Evolutionary conservation across 2,888 invertebrate species (phyloP).

Genomic region (Anagyrus pseudococci): DNA sequence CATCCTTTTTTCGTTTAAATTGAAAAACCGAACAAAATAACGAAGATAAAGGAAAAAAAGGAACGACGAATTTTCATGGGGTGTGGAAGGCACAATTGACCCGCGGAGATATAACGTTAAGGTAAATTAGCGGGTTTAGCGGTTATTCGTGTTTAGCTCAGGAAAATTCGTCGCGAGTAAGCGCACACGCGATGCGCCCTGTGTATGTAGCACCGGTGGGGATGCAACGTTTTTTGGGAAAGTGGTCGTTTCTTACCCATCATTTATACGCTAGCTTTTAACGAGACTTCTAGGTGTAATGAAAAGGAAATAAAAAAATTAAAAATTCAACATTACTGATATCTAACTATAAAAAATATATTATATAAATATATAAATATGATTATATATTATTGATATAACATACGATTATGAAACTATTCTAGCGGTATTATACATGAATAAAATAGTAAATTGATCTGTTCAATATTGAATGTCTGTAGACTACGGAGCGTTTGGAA

Average conservation of each 20-base stretch:
- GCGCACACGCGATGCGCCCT: conserved; percentile 40
- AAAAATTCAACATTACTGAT: conserved; percentile 55
- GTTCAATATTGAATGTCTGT: conserved; percentile 62
- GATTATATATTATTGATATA: conserved; percentile 61
- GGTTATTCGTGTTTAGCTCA: too few species aligned
- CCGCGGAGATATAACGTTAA: conserved; percentile 37
- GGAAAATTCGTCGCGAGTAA: too few species aligned
- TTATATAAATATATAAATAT: conserved; percentile 50
- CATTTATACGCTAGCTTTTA: conserved; percentile 61
- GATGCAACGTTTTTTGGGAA: conserved; percentile 54
- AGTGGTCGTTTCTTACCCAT: conserved; percentile 62
- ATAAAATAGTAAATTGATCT: conserved; percentile 62
- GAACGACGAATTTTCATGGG: conserved; percentile 38
- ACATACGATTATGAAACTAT: conserved; percentile 60
- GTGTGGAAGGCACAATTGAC: conserved; percentile 14
- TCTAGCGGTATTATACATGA: conserved; percentile 60
- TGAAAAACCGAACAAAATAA: conserved; percentile 36
- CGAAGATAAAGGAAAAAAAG: conserved; percentile 33
- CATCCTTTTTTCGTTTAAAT: conserved; percentile 27
- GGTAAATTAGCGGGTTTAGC: conserved; percentile 41
- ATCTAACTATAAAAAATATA: conserved; percentile 43
- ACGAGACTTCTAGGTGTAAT: conserved; percentile 47
- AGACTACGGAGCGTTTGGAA: conserved; percentile 62
- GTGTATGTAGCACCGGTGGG: conserved; percentile 51
- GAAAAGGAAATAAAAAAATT: conserved; percentile 51